A percentile compares a stretch with the other conserved stretches of the same genome.
These are phyloP conservation scores for Drosophila subpulchrella DNA, from an alignment of 1,140 invertebrate genomes.

Conservation along the genomic window DNA sequence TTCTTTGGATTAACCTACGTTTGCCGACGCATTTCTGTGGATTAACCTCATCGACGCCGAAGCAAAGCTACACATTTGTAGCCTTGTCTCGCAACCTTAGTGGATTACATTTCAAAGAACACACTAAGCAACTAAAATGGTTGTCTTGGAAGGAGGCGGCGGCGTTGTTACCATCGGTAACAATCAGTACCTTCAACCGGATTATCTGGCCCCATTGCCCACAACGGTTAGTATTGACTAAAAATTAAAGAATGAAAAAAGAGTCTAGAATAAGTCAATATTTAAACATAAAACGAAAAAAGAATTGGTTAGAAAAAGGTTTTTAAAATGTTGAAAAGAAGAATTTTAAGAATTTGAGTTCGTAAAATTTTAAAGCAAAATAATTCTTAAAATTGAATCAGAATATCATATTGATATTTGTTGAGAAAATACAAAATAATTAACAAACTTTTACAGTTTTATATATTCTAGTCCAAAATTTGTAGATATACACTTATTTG, in stretches of 20 bases:
- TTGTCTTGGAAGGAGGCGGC: slow-evolving; percentile 95
- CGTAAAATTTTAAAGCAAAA: too few relatives aligned
- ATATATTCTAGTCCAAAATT: too few relatives aligned
- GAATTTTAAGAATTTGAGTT: too few relatives aligned
- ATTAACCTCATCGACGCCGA: slow-evolving; percentile 34
- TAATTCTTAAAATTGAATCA: too few relatives aligned
- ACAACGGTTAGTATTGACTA: slow-evolving; percentile 92
- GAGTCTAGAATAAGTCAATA: too few relatives aligned
- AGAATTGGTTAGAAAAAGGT: too few relatives aligned
- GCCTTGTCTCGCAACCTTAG: slow-evolving; percentile 33
- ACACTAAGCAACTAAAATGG: slow-evolving; percentile 86
- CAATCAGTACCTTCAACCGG: slow-evolving; percentile 96
- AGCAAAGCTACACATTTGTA: slow-evolving; percentile 16
- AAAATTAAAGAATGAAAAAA: not conserved
- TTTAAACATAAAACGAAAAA: too few relatives aligned
- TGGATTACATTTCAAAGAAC: slow-evolving; percentile 55
- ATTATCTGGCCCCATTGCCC: slow-evolving; percentile 95
- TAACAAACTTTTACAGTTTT: too few relatives aligned
- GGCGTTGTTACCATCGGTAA: slow-evolving; percentile 93
- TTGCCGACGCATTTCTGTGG: slow-evolving; percentile 50
- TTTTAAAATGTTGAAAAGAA: too few relatives aligned
- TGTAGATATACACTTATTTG: too few relatives aligned
- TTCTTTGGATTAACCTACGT: slow-evolving; percentile 55
- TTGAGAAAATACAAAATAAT: too few relatives aligned
- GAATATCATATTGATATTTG: too few relatives aligned